Percentiles rank a stretch among this genome's conserved stretches.
phyloP scores from a whole-genome alignment of 2,797 vertebrate species.

The Emys orbicularis region DNA sequence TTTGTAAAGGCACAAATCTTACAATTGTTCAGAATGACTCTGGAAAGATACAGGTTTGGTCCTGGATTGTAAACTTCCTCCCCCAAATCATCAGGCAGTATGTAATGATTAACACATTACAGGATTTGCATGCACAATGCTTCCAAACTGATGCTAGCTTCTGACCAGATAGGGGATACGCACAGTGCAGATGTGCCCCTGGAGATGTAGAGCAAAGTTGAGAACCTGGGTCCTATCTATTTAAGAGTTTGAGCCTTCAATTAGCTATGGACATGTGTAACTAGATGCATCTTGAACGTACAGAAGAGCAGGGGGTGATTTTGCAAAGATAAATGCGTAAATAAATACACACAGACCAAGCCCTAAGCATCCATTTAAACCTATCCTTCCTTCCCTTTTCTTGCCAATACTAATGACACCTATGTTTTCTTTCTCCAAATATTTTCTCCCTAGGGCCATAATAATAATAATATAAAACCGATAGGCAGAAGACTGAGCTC shows the following conservation, averaged over 20 bases:
- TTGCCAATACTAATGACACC: background rate
- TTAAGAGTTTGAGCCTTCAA: background rate
- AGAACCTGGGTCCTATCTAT: background rate
- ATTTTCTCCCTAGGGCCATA: background rate
- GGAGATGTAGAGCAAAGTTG: background rate
- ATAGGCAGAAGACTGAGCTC: background rate
- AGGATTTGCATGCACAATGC: background rate
- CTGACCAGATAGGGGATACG: background rate
- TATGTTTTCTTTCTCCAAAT: background rate
- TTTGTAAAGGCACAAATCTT: background rate
- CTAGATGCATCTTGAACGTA: background rate
- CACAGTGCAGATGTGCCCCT: background rate
- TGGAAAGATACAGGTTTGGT: background rate
- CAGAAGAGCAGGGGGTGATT: background rate
- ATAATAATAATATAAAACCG: background rate
- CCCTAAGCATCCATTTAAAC: background rate
- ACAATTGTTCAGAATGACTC: background rate
- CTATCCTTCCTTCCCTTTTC: background rate
- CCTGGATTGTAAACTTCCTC: background rate
- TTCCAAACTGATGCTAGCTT: background rate
- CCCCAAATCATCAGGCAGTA: background rate
- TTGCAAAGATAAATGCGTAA: background rate
- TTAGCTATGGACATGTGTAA: background rate
- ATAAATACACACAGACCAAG: background rate
- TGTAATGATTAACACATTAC: background rate